Percentiles rank a stretch among this genome's conserved stretches.
These are phyloP conservation scores for Nasonia vitripennis DNA, from an alignment of 1,140 invertebrate species.

Conservation along the genomic window DNA sequence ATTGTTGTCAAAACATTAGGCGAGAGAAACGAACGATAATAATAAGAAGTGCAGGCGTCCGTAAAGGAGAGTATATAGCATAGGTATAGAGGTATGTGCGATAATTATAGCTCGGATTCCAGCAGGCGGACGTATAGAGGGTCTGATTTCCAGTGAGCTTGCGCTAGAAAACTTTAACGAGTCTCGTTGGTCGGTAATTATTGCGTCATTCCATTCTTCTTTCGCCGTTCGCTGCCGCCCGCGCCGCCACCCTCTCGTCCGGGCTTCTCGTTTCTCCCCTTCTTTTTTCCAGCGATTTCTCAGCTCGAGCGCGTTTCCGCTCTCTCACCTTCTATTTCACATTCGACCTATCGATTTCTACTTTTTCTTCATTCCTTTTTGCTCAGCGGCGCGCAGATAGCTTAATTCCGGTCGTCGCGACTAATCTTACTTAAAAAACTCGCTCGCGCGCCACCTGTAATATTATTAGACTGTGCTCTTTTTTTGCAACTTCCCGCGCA, in stretches of 20 bases:
- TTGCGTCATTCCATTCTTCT: slow-evolving; percentile 50
- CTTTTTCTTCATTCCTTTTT: slow-evolving; percentile 38
- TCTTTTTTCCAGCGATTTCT: slow-evolving; percentile 3
- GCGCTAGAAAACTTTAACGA: slow-evolving; percentile 48
- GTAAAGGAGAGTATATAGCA: background rate
- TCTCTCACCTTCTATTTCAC: slow-evolving; percentile 38
- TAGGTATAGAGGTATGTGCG: slow-evolving; percentile 6
- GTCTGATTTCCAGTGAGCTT: slow-evolving; percentile 43
- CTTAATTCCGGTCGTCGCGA: slow-evolving; percentile 28
- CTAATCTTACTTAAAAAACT: slow-evolving; percentile 40
- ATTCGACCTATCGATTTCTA: slow-evolving; percentile 47
- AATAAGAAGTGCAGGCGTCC: background rate
- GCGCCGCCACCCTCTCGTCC: no score
- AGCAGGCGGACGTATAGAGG: slow-evolving; percentile 20
- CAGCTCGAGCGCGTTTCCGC: background rate
- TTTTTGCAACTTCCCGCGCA: background rate
- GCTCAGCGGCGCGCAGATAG: background rate
- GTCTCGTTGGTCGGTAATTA: slow-evolving; percentile 48
- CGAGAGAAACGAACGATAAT: background rate
- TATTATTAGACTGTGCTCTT: slow-evolving; percentile 25
- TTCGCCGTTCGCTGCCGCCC: background rate
- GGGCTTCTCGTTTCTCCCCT: background rate
- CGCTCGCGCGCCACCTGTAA: background rate
- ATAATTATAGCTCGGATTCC: slow-evolving; percentile 41
- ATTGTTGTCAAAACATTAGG: background rate